phyloP scores from a whole-genome alignment of 1,140 invertebrate species.

The Zaprionus camerounensis region DNA sequence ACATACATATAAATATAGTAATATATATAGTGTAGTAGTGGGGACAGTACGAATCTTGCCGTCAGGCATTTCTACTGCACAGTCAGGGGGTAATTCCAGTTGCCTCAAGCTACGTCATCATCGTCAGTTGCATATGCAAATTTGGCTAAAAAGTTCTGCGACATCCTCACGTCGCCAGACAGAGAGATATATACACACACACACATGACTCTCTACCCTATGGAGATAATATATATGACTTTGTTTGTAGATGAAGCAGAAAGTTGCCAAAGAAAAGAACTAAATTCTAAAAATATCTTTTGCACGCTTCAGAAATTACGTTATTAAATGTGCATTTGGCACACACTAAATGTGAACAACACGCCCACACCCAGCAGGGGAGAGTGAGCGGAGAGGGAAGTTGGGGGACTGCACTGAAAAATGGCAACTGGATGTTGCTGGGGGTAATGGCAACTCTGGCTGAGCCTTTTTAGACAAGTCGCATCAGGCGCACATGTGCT shows the following conservation, averaged over 20 bases:
- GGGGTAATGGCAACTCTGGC: constrained; percentile 38
- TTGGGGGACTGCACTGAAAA: constrained; percentile 6
- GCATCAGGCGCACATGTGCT: constrained; percentile 65
- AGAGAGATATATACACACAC: constrained; percentile 24
- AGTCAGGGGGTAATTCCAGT: constrained; percentile 50
- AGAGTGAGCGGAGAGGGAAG: background rate
- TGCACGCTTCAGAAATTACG: constrained; percentile 82
- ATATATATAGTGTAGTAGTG: constrained; percentile 4
- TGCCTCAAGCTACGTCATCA: constrained; percentile 67
- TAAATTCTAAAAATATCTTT: constrained; percentile 81
- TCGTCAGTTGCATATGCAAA: constrained; percentile 79
- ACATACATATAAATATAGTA: background rate
- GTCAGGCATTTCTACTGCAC: constrained; percentile 56
- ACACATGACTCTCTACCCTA: constrained; percentile 27
- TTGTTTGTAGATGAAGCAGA: constrained; percentile 74
- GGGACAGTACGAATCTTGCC: constrained; percentile 35
- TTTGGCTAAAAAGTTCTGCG: constrained; percentile 75
- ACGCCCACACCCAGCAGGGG: constrained; percentile 6
- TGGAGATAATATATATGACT: constrained; percentile 32
- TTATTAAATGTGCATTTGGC: constrained; percentile 83
- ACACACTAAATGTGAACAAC: constrained; percentile 73
- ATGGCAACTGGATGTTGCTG: constrained; percentile 22
- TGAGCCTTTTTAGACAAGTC: constrained; percentile 61
- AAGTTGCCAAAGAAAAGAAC: constrained; percentile 56
- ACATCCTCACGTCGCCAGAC: constrained; percentile 64